Conservation (phyloP, 2,888 invertebrate species). For the Caenorhabditis parvicauda region DNA sequence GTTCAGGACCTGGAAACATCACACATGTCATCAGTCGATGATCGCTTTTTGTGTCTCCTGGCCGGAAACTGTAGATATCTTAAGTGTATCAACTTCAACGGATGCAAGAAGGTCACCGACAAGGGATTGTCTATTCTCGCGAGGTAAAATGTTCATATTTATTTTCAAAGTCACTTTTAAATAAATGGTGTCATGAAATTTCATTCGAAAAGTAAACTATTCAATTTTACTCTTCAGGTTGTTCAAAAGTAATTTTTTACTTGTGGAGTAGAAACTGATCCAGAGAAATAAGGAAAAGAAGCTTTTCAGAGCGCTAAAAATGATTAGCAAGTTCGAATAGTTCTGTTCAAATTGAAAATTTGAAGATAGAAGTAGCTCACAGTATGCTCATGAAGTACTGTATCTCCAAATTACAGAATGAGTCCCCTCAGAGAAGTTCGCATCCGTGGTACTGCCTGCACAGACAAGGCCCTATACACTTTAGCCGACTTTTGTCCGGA, state of each 20-base stretch:
- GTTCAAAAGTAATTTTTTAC: too few species aligned
- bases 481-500: conserved; percentile 60
- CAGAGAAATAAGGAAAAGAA: too few species aligned
- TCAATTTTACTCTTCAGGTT: too few species aligned
- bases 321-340: too few species aligned
- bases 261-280: too few species aligned
- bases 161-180: background rate
- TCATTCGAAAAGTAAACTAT: background rate
- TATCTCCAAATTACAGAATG: conserved; percentile 18
- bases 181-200: background rate
- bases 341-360: too few species aligned
- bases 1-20: conserved; percentile 56
- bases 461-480: conserved; percentile 57
- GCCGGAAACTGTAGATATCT: conserved; percentile 53
- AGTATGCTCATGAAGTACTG: background rate
- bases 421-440: conserved; percentile 57
- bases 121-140: conserved; percentile 58
- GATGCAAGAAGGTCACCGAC: conserved; percentile 58
- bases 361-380: too few species aligned
- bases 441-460: conserved; percentile 59
- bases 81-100: conserved; percentile 57
- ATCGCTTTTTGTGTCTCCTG: conserved; percentile 55
- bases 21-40: conserved; percentile 60
- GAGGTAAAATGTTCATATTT: conserved; percentile 15
- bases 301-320: too few species aligned